Evolutionary conservation across 2,797 vertebrate species (phyloP).

Genomic region (Lepidocolaptes lacrymiger): DNA sequence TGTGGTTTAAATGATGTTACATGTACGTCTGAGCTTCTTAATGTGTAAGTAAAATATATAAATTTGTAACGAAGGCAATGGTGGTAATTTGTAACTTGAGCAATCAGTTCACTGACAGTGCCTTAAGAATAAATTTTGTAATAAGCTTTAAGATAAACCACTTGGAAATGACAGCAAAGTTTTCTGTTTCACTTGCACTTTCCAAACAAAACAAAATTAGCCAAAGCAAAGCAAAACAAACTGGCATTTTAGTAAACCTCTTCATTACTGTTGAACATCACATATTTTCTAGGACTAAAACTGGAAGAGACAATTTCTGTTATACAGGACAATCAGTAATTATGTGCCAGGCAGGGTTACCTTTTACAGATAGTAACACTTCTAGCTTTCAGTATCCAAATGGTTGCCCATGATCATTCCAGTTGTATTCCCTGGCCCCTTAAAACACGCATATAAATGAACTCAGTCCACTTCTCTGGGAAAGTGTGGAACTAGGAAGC

Average conservation of each 20-base stretch:
- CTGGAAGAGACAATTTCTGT: not conserved
- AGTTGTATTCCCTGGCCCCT: not conserved
- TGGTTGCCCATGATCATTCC: not conserved
- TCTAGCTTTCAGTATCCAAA: not conserved
- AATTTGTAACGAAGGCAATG: not conserved
- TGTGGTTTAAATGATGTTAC: not conserved
- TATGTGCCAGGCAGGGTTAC: not conserved
- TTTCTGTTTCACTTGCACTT: not conserved
- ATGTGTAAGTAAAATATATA: not conserved
- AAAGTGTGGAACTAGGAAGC: not conserved
- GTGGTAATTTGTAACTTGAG: not conserved
- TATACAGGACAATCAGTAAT: not conserved
- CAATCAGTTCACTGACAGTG: not conserved
- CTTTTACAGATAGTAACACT: not conserved
- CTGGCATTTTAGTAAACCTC: not conserved
- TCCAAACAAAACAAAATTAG: not conserved
- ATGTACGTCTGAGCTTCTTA: not conserved
- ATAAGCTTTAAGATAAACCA: not conserved
- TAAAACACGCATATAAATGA: not conserved
- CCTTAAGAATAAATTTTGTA: not conserved
- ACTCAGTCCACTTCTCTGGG: not conserved
- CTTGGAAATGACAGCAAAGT: not conserved
- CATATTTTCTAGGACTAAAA: not conserved
- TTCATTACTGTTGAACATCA: not conserved
- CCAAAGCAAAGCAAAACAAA: not conserved